Base-by-base conservation (phyloP, 2,797 vertebrate genomes). In the Clarias platycephalus region DNA sequence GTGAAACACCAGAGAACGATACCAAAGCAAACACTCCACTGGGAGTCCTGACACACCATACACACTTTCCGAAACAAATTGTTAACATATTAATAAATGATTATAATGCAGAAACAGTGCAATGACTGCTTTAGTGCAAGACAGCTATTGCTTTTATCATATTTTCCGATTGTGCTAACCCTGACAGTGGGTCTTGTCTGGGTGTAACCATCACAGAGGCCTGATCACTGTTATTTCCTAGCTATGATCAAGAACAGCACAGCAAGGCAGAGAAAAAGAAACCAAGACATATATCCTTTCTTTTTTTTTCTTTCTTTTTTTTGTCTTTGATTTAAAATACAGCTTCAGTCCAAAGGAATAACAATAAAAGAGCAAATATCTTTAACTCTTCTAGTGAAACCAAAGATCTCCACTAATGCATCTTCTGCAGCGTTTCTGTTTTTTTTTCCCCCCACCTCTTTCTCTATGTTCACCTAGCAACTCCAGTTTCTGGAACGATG, bases 341-440 rank as follows among this genome's bases (percentile, higher is more conserved):
- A 96, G 94, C 95, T 96, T 94, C 90, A 95, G 90, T 93, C 95
- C 95, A 95, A 95, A 95, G 94, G 92, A 92, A 92, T 85, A 91
- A 93, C 86, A 92, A 93, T 91, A 90, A 92, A 90, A 92, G 84
- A 87, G 89, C 91, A 94, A 94, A 93, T 91, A 81, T 86, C 90
- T 92, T 94, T 92, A 91, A 92, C 92, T 83, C 88, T 90, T 93
- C 92, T 93, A 93, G 92, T 92, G 91, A 95, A 95, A 95, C 95
- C 95, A 96, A 96, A 96, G 95, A 96, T 89, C 90, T 94, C 90
- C 88, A 93, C 92, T 90, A 91, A 94, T 90, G 92, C 91, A 90
- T 93, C 93, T 88, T 91, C 89, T 87, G 70, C 85, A 63, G 77
- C 84, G 82, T 64, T 70, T 63, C 75, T 78, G 77, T 76, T 58